phyloP scores from a whole-genome alignment of 2,113 vertebrate species.

The Lanius collurio region DNA sequence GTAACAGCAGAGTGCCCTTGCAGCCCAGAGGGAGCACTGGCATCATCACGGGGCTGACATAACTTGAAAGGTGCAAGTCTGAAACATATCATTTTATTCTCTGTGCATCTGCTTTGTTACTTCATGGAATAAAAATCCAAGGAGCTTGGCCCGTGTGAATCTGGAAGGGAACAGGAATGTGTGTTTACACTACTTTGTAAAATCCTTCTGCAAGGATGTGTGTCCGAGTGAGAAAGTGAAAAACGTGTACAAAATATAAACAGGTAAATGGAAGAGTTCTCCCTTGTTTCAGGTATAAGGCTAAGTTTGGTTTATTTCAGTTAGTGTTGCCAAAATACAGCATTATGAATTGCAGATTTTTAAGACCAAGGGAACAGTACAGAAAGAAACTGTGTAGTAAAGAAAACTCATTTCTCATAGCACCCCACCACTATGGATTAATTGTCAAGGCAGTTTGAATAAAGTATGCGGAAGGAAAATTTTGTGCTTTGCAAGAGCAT shows the following conservation, averaged over 20 bases:
- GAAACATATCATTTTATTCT: neutral
- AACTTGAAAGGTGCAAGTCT: neutral
- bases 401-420: neutral
- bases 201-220: neutral
- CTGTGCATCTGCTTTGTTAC: neutral
- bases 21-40: neutral
- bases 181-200: neutral
- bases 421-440: neutral
- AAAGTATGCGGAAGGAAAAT: neutral
- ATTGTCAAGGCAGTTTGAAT: neutral
- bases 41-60: neutral
- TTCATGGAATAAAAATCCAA: neutral
- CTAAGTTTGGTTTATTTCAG: neutral
- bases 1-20: neutral
- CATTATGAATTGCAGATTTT: neutral
- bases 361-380: neutral
- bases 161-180: neutral
- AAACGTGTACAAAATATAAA: neutral
- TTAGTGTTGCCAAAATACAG: neutral
- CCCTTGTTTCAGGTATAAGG: neutral
- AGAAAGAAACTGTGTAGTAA: neutral
- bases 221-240: neutral
- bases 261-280: neutral
- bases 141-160: neutral
- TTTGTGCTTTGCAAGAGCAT: neutral